A percentile compares a stretch with the other conserved stretches of the same genome.
phyloP scores from a whole-genome alignment of 2,888 invertebrate genomes.

The Orthonychiurus folsomi region DNA sequence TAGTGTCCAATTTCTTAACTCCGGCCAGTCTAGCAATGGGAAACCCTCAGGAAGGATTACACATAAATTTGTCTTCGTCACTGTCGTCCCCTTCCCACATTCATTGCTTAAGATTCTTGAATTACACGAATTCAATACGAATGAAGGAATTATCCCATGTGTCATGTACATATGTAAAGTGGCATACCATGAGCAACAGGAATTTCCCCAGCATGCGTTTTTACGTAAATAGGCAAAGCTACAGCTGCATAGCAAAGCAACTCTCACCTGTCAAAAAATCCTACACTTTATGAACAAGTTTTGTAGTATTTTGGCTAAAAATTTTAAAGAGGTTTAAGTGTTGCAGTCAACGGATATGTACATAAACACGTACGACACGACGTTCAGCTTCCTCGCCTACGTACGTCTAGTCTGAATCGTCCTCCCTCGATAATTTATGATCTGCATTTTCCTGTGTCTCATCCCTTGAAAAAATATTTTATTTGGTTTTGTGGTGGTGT shows the following conservation, averaged over 20 bases:
- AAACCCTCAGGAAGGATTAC: not conserved
- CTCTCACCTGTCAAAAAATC: not conserved
- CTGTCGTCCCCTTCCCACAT: not conserved
- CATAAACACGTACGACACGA: not conserved
- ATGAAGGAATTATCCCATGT: not conserved
- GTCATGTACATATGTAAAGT: no score
- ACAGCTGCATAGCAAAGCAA: no score
- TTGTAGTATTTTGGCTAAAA: not conserved
- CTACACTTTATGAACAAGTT: not conserved
- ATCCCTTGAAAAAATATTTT: not conserved
- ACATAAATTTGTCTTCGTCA: constrained; percentile 1
- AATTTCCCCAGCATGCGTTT: no score
- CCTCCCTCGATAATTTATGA: constrained; percentile 1
- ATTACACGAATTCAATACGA: not conserved
- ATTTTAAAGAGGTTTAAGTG: no score
- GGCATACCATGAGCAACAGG: no score
- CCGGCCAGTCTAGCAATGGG: no score
- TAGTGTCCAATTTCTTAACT: not conserved
- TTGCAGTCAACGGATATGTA: no score
- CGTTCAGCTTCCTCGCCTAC: not conserved
- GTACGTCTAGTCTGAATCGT: no score
- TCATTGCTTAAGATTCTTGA: not conserved
- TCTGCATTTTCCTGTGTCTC: not conserved
- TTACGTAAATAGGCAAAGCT: no score
- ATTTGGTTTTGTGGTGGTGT: not conserved